phyloP scores from a whole-genome alignment of 1,140 invertebrate species.

The Coptotermes formosanus region DNA sequence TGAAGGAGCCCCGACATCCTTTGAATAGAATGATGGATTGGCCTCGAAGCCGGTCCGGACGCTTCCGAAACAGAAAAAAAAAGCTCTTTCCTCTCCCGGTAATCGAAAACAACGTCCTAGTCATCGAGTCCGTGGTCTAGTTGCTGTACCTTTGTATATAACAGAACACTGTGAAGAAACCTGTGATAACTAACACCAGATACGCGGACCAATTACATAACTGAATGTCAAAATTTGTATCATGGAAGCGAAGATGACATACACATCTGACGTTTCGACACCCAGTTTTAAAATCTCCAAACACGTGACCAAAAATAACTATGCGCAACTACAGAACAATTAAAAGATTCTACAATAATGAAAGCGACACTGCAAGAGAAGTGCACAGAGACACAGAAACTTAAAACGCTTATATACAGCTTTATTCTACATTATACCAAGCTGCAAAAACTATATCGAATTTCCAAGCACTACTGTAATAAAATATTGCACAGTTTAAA shows the following conservation, averaged over 20 bases:
- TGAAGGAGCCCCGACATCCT: too few relatives aligned
- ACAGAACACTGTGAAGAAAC: too few relatives aligned
- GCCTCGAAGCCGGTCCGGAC: too few relatives aligned
- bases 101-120: too few relatives aligned
- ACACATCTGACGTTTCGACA: not conserved
- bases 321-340: not conserved
- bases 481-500: not conserved
- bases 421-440: not conserved
- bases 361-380: not conserved
- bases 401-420: not conserved
- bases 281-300: not conserved
- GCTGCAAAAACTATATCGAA: not conserved
- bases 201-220: too few relatives aligned
- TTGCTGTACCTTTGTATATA: too few relatives aligned
- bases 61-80: too few relatives aligned
- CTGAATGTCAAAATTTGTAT: not conserved
- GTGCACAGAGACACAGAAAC: not conserved
- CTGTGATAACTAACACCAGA: too few relatives aligned
- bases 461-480: not conserved
- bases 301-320: not conserved
- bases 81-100: too few relatives aligned
- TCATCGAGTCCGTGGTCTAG: too few relatives aligned
- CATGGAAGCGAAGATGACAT: not conserved
- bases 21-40: too few relatives aligned
- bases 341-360: not conserved